phyloP scores from a whole-genome alignment of 2,113 vertebrate genomes.

The Microcebus murinus region DNA sequence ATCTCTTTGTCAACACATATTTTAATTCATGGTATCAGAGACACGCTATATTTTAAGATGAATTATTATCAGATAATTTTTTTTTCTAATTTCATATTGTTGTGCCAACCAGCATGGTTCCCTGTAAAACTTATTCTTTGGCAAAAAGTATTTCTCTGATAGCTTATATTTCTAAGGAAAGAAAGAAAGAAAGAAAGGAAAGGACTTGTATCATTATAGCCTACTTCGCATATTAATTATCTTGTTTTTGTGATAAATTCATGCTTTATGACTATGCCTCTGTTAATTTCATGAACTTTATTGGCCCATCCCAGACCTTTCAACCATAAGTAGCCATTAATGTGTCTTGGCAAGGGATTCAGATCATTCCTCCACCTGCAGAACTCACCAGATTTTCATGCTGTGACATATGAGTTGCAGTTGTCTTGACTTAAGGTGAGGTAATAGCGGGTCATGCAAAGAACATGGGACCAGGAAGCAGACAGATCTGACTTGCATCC shows the following conservation, averaged over 20 bases:
- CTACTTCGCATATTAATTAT: background rate
- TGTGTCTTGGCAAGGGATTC: background rate
- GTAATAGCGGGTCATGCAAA: background rate
- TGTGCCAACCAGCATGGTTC: background rate
- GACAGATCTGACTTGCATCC: background rate
- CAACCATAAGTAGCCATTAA: background rate
- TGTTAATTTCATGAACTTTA: background rate
- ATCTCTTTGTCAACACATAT: constrained; percentile 74
- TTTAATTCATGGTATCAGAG: constrained; percentile 71
- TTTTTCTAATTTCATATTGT: constrained; percentile 28
- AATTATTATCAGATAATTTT: constrained; percentile 64
- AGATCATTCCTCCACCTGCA: background rate
- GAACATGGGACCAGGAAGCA: background rate
- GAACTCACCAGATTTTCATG: background rate
- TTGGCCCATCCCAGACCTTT: background rate
- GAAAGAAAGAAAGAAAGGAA: background rate
- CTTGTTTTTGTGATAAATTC: background rate
- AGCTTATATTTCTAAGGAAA: background rate
- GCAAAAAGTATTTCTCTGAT: background rate
- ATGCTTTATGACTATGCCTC: background rate
- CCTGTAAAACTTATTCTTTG: constrained; percentile 47
- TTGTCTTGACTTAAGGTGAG: background rate
- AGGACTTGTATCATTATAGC: background rate
- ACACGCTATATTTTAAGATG: constrained; percentile 54
- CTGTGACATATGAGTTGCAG: background rate